These are phyloP conservation scores for Picus viridis DNA, from an alignment of 2,797 vertebrate species.

Conservation along the genomic window DNA sequence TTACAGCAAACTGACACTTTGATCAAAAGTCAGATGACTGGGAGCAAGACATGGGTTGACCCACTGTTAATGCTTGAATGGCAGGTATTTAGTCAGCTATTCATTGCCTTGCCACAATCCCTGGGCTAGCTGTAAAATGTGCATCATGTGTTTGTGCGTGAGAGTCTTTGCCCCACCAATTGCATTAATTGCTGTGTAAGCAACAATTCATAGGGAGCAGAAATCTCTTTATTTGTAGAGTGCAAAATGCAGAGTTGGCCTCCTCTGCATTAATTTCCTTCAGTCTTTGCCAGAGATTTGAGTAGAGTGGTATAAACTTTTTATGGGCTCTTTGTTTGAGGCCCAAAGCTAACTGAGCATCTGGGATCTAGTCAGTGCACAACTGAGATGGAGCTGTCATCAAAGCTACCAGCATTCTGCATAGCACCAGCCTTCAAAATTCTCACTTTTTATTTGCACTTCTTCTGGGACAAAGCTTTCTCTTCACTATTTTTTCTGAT, in stretches of 20 bases:
- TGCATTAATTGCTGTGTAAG: background rate
- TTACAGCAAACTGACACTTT: background rate
- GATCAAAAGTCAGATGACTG: background rate
- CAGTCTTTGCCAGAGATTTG: background rate
- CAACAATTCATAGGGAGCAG: background rate
- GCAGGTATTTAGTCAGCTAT: background rate
- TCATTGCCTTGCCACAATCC: accelerated
- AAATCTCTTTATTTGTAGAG: background rate
- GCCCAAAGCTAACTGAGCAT: background rate
- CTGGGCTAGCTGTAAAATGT: background rate
- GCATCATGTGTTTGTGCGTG: accelerated
- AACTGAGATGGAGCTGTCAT: background rate
- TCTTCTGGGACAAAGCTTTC: background rate
- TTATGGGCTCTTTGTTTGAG: background rate
- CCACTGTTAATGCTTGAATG: background rate
- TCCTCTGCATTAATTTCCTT: background rate
- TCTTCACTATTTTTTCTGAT: background rate
- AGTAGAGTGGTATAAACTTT: background rate
- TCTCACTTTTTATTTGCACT: background rate
- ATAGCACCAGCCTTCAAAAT: background rate
- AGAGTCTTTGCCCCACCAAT: background rate
- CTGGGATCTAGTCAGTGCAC: no score
- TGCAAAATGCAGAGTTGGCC: background rate
- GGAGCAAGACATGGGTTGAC: background rate
- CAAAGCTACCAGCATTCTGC: background rate